Base-by-base conservation (phyloP, 64 coral and sea anemone genomes). In the Platygyra sinensis region DNA sequence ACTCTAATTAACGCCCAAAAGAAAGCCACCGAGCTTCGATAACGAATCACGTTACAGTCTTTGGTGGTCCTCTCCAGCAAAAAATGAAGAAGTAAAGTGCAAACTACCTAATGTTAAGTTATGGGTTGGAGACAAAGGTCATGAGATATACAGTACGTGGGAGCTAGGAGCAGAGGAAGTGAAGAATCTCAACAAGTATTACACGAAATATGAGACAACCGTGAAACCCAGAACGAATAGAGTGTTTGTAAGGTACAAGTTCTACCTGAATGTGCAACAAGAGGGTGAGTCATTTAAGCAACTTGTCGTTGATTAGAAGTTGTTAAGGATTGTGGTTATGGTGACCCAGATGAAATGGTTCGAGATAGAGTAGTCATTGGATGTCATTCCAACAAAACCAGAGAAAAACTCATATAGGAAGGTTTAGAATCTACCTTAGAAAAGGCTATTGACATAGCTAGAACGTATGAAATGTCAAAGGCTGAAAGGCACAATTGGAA, bases 21-120 rank as follows among this genome's bases (percentile, higher is more conserved):
- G n/a, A n/a, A n/a, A n/a, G n/a, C n/a, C n/a, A n/a, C n/a, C n/a
- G n/a, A n/a, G n/a, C n/a, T n/a, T n/a, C n/a, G n/a, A n/a, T n/a
- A n/a, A n/a, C n/a, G n/a, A n/a, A n/a, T n/a, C n/a, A n/a, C n/a
- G n/a, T n/a, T n/a, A n/a, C n/a, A n/a, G n/a, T n/a, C n/a, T 93
- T 93, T 77, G 91, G 91, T 19, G 85, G 91, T 16, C 91, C 83
- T 60, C 31, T 91, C 1, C 1, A 54, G 60, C 17, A 20, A 1
- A 91, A 91, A 67, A 87, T 14, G 83, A 93, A 80, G 82, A 79
- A 19, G 72, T 79, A 61, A 85, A 86, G 36, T 93, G 91, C 60
- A n/a, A 80, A 88, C 50, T 93, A 93, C 33, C 52, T 89, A 16
- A 89, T 89, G n/a, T n/a, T n/a, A n/a, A n/a, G 72, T 67, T 87